Evolutionary conservation across 1,140 invertebrate species (phyloP).

Genomic region (Ruditapes philippinarum): DNA sequence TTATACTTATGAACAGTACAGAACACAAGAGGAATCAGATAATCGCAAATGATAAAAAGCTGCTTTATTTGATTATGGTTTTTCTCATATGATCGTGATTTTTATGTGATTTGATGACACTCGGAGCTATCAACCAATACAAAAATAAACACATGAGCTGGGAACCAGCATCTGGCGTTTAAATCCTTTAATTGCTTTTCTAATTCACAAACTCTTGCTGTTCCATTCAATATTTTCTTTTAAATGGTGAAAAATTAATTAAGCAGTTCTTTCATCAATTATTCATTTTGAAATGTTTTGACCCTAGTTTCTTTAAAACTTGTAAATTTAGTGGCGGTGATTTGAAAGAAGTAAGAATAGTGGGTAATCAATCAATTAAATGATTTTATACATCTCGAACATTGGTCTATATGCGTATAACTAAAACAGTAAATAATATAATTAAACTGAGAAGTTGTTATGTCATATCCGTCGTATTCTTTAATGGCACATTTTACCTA

Average conservation of each 20-base stretch:
- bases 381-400: background rate
- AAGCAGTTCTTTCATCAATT: background rate
- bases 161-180: background rate
- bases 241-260: constrained; percentile 2
- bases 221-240: constrained; percentile 23
- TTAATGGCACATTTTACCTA: too few relatives aligned
- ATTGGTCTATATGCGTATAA: background rate
- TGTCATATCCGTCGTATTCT: too few relatives aligned
- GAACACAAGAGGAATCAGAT: too few relatives aligned
- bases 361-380: background rate
- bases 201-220: background rate
- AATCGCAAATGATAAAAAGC: too few relatives aligned
- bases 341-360: constrained; percentile 8
- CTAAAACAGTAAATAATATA: background rate
- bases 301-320: background rate
- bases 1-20: too few relatives aligned
- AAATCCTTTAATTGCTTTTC: constrained; percentile 8
- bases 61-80: too few relatives aligned
- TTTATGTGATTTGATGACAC: constrained; percentile 31
- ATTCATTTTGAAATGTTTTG: constrained; percentile 1
- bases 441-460: too few relatives aligned
- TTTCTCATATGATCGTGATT: constrained; percentile 41
- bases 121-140: background rate
- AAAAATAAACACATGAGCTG: background rate
- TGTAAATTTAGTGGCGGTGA: constrained; percentile 18